Evolutionary conservation across 2,797 vertebrate genomes (phyloP).

Genomic region (Protonibea diacanthus): DNA sequence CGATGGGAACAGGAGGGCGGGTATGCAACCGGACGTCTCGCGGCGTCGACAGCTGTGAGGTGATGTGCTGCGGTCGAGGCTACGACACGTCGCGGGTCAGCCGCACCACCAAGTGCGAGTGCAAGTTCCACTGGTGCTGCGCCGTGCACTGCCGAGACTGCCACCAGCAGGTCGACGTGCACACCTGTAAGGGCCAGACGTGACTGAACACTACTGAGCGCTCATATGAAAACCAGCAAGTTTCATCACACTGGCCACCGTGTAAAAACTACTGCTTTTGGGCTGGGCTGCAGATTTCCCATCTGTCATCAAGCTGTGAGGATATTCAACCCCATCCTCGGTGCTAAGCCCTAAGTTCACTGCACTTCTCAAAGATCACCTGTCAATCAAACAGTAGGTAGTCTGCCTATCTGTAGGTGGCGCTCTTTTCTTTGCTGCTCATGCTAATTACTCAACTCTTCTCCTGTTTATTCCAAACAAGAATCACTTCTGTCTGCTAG

Average conservation of each 20-base stretch:
- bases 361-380: not conserved
- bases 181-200: slow-evolving; percentile 92
- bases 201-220: slow-evolving; percentile 70
- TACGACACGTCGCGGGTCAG: slow-evolving; percentile 93
- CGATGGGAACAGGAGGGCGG: slow-evolving; percentile 91
- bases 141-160: slow-evolving; percentile 95
- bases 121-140: slow-evolving; percentile 98
- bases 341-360: not conserved
- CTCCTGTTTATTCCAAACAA: not conserved
- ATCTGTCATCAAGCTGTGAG: not conserved
- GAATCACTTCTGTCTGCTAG: no score
- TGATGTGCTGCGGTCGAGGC: slow-evolving; percentile 97
- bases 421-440: not conserved
- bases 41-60: slow-evolving; percentile 93
- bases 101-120: slow-evolving; percentile 93
- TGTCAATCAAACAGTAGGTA: not conserved
- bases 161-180: slow-evolving; percentile 91
- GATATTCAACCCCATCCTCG: not conserved
- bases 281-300: not conserved
- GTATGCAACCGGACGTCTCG: slow-evolving; percentile 92
- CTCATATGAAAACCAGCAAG: not conserved
- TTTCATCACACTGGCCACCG: not conserved
- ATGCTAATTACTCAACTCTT: not conserved
- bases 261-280: not conserved
- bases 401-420: not conserved